A percentile compares a stretch with the other conserved stretches of the same genome.
Conservation (phyloP, 2,113 vertebrate species). For the Pteropus alecto region DNA sequence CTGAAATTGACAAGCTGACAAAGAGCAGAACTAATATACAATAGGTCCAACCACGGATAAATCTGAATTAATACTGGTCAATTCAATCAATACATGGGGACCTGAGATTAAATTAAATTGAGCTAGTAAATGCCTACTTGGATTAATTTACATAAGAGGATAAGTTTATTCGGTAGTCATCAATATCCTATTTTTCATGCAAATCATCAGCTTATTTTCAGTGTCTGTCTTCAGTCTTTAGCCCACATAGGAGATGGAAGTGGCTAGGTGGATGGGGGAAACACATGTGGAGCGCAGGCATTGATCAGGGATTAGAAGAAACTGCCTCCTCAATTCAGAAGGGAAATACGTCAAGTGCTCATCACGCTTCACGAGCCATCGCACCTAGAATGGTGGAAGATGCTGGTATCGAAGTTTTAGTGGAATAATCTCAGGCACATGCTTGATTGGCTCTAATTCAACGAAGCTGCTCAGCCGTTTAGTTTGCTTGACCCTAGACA, state of each 20-base stretch:
- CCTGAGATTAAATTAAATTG: conserved; percentile 45
- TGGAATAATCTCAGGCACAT: neutral
- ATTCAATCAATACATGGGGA: neutral
- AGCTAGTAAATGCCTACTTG: conserved; percentile 45
- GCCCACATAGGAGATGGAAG: neutral
- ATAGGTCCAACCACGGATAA: neutral
- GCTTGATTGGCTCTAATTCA: neutral
- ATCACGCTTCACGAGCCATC: neutral
- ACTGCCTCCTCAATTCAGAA: neutral
- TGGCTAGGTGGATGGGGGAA: accelerated
- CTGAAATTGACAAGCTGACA: conserved; percentile 52
- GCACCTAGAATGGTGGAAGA: neutral
- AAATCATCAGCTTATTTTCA: neutral
- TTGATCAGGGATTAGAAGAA: neutral
- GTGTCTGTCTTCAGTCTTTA: neutral
- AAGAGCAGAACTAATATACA: conserved; percentile 64
- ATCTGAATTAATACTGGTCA: conserved; percentile 61
- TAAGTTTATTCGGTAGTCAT: neutral
- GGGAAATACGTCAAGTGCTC: neutral
- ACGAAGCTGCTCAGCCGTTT: neutral
- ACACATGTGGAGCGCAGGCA: accelerated
- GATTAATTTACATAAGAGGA: neutral
- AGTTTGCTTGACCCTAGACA: neutral
- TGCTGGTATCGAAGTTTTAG: neutral
- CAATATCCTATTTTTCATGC: neutral